phyloP scores from a whole-genome alignment of 2,797 vertebrate genomes.

The Takifugu rubripes region DNA sequence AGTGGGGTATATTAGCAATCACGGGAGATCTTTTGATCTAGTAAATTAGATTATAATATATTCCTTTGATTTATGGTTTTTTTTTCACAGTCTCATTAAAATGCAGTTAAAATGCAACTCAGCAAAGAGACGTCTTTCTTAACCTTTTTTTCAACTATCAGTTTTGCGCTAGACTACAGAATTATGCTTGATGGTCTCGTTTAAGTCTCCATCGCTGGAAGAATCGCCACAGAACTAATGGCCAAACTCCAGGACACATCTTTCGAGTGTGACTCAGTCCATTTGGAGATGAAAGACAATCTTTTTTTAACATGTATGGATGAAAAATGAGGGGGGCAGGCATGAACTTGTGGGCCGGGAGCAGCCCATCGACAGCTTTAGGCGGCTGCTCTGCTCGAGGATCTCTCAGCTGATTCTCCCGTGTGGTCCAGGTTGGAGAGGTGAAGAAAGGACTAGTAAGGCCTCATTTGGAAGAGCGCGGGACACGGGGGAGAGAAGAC shows the following conservation, averaged over 20 bases:
- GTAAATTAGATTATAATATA: slow-evolving; percentile 79
- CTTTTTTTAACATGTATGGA: too few relatives aligned
- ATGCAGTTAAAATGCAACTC: slow-evolving; percentile 71
- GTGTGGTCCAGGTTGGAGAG: slow-evolving; percentile 46
- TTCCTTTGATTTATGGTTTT: slow-evolving; percentile 72
- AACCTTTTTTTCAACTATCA: slow-evolving; percentile 50
- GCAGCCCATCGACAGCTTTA: slow-evolving; percentile 67
- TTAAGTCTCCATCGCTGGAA: slow-evolving; percentile 1
- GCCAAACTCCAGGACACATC: slow-evolving; percentile 25
- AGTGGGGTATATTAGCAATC: slow-evolving; percentile 71
- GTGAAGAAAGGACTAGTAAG: slow-evolving; percentile 52
- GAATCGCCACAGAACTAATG: slow-evolving; percentile 7
- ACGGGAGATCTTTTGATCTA: slow-evolving; percentile 74
- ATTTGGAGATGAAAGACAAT: slow-evolving; percentile 18
- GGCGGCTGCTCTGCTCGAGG: slow-evolving; percentile 43
- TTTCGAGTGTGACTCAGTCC: slow-evolving; percentile 9
- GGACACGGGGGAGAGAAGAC: slow-evolving; percentile 57
- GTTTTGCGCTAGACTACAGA: slow-evolving; percentile 19
- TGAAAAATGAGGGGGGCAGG: neutral
- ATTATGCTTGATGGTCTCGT: too few relatives aligned
- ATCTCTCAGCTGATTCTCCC: slow-evolving; percentile 49
- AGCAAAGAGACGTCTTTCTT: slow-evolving; percentile 71
- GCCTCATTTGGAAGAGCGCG: slow-evolving; percentile 50
- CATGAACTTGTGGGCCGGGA: slow-evolving; percentile 33
- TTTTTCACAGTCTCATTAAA: slow-evolving; percentile 66